Evolutionary conservation across 1,140 invertebrate species (phyloP), one percentile per base, ranked within the genome.

Genomic region (Zaprionus ornatus): DNA sequence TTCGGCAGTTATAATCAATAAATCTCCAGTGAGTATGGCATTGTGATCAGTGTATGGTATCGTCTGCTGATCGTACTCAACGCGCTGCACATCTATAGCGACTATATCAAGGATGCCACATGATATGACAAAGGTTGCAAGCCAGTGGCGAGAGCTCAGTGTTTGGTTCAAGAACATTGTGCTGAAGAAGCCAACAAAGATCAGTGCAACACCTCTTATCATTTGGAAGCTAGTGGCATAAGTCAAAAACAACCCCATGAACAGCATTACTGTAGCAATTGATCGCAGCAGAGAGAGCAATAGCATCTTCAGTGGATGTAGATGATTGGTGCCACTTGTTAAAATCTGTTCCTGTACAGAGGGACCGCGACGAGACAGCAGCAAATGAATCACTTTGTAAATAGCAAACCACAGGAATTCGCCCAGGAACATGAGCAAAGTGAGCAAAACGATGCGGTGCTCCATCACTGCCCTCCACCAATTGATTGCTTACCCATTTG

Each of bases 211-310:
- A 65, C 97, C 98, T 94, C 98, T 94, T 77, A 99, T 95, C 98
- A 99, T 99, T 94, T 99, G 98, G 92, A 99, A 99, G 90, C 97
- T 98, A 64, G 97, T 98, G 1, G 97, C 96, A 92, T 97, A 98
- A 1, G 98, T 99, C 79, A 99, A 93, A 83, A 95, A 98, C 17
- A 99, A 93, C 9, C 97, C 98, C 56, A 79, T 91, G 21, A 99
- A 95, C 75, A 99, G 98, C 96, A 98, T 97, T 12, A 97, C 94
- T 1, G 97, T 97, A 12, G 97, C 98, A 27, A 82, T 60, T 1
- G 82, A 94, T 92, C 99, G 98, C 92, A 97, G 97, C 76, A 98
- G 92, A 4, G 97, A 97, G 2, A 98, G 97, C 42, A 97, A 94
- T 27, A 98, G 93, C 80, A 99, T 95, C 56, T 98, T 95, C 5